phyloP scores from a whole-genome alignment of 92 coral and sea anemone genomes.

The Siderastrea radians region DNA sequence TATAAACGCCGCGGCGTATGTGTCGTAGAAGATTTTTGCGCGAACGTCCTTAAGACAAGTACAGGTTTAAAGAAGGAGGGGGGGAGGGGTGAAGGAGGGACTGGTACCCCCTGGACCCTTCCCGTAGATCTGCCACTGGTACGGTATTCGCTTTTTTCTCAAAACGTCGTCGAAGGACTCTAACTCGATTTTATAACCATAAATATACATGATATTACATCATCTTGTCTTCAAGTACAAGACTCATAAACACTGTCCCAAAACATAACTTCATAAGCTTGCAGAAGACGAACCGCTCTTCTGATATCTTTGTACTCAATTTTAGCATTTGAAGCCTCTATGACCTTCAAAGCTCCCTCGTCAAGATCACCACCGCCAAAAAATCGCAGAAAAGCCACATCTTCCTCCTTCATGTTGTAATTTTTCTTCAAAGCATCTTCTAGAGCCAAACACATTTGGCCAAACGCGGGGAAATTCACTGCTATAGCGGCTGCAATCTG shows the following conservation, averaged over 20 bases:
- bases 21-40: too few species aligned
- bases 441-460: slow-evolving; percentile 20
- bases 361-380: slow-evolving; percentile 29
- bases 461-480: slow-evolving; percentile 43
- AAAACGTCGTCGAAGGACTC: too few species aligned
- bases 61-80: too few species aligned
- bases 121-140: too few species aligned
- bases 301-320: slow-evolving; percentile 24
- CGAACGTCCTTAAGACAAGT: too few species aligned
- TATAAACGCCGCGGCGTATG: too few species aligned
- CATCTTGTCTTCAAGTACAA: neutral
- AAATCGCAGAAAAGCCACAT: slow-evolving; percentile 28
- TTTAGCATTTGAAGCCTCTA: slow-evolving; percentile 4
- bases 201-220: too few species aligned
- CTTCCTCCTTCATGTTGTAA: slow-evolving; percentile 39
- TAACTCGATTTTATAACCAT: too few species aligned
- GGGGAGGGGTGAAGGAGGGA: too few species aligned
- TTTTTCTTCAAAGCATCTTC: slow-evolving; percentile 30
- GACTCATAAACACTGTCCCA: slow-evolving; percentile 41
- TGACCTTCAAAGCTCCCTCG: slow-evolving; percentile 19
- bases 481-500: slow-evolving; percentile 41
- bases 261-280: slow-evolving; percentile 40
- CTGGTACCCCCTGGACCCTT: too few species aligned
- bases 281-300: slow-evolving; percentile 42
- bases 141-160: too few species aligned